phyloP scores from a whole-genome alignment of 2,797 vertebrate species.

The Sebastes glaucus region DNA sequence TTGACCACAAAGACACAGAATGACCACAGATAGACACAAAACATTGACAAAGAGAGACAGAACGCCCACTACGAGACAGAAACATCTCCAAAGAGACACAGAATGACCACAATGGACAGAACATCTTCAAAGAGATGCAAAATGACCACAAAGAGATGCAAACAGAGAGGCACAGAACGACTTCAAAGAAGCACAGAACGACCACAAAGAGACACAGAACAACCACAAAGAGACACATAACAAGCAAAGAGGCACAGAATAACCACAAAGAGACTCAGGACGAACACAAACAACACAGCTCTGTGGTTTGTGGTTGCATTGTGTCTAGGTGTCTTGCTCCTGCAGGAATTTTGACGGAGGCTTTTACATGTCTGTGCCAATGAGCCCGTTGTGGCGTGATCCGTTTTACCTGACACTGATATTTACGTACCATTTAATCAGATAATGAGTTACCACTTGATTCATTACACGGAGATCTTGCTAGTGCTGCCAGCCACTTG shows the following conservation, averaged over 20 bases:
- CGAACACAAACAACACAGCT: not conserved
- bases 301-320: not conserved
- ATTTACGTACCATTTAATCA: slow-evolving; percentile 42
- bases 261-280: not conserved
- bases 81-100: not conserved
- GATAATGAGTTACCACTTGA: slow-evolving; percentile 45
- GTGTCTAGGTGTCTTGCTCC: not conserved
- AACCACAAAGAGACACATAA: not conserved
- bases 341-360: not conserved
- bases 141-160: not conserved
- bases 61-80: too few species aligned
- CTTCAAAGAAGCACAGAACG: not conserved
- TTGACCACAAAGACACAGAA: not conserved
- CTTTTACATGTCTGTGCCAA: not conserved
- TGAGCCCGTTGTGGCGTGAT: not conserved
- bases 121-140: not conserved
- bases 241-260: not conserved
- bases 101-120: not conserved
- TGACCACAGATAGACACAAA: not conserved
- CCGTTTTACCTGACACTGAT: not conserved
- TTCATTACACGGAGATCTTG: slow-evolving; percentile 36
- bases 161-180: not conserved
- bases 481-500: slow-evolving; percentile 13
- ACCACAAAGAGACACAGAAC: not conserved
- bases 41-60: not conserved